Evolutionary conservation across 2,888 invertebrate species (phyloP), one percentile per base, ranked within the genome.

Genomic region (Cancer borealis): DNA sequence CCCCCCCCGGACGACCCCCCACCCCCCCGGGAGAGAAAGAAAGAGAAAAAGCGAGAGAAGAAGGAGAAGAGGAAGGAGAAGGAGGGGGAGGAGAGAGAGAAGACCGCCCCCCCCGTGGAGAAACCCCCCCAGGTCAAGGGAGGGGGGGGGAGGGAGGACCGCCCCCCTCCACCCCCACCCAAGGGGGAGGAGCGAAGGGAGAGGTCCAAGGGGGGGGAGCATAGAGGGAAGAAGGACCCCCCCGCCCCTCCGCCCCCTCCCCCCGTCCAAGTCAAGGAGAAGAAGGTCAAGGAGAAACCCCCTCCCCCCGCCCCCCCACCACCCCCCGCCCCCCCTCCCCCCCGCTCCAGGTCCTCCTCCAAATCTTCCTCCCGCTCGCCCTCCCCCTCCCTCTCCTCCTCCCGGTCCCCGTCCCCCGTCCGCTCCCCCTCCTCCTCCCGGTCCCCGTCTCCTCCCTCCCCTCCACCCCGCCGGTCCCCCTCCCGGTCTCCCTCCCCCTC

Each of bases 321-420:
- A 30, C 49, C 21, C 10, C 54, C 49, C 30, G 26, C 49, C n/a
- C 89, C 92, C 5, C 94, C 92, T 12, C 47, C 73, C n/a, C n/a
- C n/a, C 1, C 84, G 47, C 3, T 49, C 91, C 12, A 5, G n/a
- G 49, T 49, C 89, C 49, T 17, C 49, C 45, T 94, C 94, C 1
- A 94, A 92, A 30, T 94, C 94, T 21, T 90, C 94, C 47, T 94
- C 94, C 26, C 66, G 92, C 47, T 94, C 94, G 17, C 92, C 92
- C 45, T 93, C 93, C 60, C 93, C 93, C 39, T 66, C 91, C 12
- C 73, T 88, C 6, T 89, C 93, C 45, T 26, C 73, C 26, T 94
- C 92, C 12, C 66, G 94, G n/a, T 94, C 94, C 1, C 92, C 89
- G n/a, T 94, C 94, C 21, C 92, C 92, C 3, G 66, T 88, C 0